phyloP scores from a whole-genome alignment of 2,888 invertebrate genomes.

The Automeris io region DNA sequence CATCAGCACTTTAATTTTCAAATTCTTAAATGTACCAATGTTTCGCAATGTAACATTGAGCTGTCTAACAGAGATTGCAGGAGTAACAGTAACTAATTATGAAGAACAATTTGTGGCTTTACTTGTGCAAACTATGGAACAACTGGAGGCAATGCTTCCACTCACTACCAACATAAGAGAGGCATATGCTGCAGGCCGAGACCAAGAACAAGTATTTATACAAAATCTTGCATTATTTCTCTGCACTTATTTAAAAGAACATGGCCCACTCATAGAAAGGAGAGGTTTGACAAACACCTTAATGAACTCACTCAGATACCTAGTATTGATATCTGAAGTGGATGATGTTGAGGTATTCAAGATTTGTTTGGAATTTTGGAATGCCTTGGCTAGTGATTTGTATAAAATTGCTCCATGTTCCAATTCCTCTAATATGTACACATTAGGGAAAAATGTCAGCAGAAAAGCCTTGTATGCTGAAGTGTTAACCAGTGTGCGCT shows the following conservation, averaged over 20 bases:
- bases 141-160: slow-evolving; percentile 94
- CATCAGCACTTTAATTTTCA: slow-evolving; percentile 94
- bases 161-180: slow-evolving; percentile 93
- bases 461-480: slow-evolving; percentile 86
- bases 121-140: slow-evolving; percentile 94
- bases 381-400: slow-evolving; percentile 92
- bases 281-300: slow-evolving; percentile 85
- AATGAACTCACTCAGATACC: slow-evolving; percentile 89
- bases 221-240: slow-evolving; percentile 98
- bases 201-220: slow-evolving; percentile 99
- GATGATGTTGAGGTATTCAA: slow-evolving; percentile 99
- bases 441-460: slow-evolving; percentile 64
- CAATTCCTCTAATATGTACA: slow-evolving; percentile 56
- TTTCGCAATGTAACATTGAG: slow-evolving; percentile 98
- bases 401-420: slow-evolving; percentile 91
- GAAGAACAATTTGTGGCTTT: slow-evolving; percentile 94
- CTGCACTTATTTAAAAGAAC: slow-evolving; percentile 97
- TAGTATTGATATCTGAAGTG: slow-evolving; percentile 96
- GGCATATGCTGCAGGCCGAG: slow-evolving; percentile 94
- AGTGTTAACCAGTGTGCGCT: slow-evolving; percentile 91
- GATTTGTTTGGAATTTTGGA: slow-evolving; percentile 99
- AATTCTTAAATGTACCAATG: slow-evolving; percentile 98
- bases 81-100: slow-evolving; percentile 92
- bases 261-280: slow-evolving; percentile 92
- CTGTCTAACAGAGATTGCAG: slow-evolving; percentile 98